These are phyloP conservation scores for Proterorhinus semilunaris DNA, from an alignment of 2,113 vertebrate species.

Conservation along the genomic window DNA sequence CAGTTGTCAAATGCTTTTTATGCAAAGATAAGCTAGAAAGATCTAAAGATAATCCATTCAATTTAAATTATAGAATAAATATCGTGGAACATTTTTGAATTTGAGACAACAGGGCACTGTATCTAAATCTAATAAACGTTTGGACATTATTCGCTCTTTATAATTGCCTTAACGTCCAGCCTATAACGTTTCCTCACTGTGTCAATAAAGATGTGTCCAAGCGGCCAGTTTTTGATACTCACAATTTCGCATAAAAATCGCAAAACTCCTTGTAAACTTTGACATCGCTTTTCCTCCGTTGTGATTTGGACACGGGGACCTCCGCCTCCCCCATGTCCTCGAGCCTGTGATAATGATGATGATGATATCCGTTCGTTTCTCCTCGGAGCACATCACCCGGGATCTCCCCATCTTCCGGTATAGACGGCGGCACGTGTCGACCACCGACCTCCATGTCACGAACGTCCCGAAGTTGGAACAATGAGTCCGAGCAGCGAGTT, in stretches of 20 bases:
- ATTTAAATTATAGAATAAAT: no score
- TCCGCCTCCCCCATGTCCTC: conserved; percentile 75
- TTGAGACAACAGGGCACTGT: no score
- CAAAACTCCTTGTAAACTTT: conserved; percentile 99
- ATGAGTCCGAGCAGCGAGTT: conserved; percentile 22
- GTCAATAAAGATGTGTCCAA: neutral
- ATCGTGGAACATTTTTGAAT: no score
- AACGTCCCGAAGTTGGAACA: neutral
- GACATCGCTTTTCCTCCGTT: conserved; percentile 89
- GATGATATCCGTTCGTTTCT: conserved; percentile 63
- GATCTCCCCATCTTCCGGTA: conserved; percentile 85
- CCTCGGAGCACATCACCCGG: conserved; percentile 35
- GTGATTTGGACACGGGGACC: conserved; percentile 86
- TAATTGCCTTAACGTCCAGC: no score
- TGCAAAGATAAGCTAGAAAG: no score
- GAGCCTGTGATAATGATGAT: conserved; percentile 32
- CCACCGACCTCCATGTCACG: conserved; percentile 76
- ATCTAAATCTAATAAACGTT: no score
- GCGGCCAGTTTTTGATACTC: conserved; percentile 71
- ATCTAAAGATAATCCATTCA: no score
- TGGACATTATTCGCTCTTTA: no score
- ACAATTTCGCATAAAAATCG: conserved; percentile 97
- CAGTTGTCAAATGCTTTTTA: no score
- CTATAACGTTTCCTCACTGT: no score
- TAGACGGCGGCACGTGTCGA: conserved; percentile 65